Percentiles rank a stretch among this genome's conserved stretches.
phyloP scores from a whole-genome alignment of 2,797 vertebrate genomes.

The Austrolebias charrua region DNA sequence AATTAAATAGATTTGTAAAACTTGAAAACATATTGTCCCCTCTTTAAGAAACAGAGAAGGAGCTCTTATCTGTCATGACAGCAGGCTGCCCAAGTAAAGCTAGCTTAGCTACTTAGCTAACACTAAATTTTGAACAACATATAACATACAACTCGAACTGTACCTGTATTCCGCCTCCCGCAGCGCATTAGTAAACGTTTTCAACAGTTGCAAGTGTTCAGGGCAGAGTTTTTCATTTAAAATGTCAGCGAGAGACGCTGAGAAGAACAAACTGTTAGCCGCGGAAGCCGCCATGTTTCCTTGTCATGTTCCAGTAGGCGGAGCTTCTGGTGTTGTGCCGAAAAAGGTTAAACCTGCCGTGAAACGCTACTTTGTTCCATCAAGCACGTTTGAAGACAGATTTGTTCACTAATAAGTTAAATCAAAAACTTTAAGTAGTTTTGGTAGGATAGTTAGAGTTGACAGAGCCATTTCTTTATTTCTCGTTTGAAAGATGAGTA shows the following conservation, averaged over 20 bases:
- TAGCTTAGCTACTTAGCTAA: conserved; percentile 44
- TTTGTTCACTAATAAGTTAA: no score
- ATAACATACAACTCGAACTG: neutral
- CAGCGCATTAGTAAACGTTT: conserved; percentile 67
- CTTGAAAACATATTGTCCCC: no score
- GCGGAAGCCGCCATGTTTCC: conserved; percentile 66
- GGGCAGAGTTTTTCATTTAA: conserved; percentile 54
- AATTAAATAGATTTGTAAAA: no score
- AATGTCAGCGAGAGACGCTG: conserved; percentile 53
- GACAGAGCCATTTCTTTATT: no score
- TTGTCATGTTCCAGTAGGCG: conserved; percentile 22
- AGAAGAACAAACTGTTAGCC: conserved; percentile 37
- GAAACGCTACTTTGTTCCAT: no score
- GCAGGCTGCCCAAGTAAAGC: neutral
- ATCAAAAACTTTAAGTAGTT: no score
- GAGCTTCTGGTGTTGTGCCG: conserved; percentile 38
- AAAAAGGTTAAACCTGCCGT: neutral
- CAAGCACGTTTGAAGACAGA: no score
- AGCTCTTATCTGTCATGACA: neutral
- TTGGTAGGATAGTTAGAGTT: no score
- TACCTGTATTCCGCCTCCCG: conserved; percentile 74
- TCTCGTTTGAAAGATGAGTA: no score
- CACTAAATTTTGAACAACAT: neutral
- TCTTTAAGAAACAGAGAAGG: no score
- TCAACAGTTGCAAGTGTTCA: conserved; percentile 63